Evolutionary conservation across 2,888 invertebrate species (phyloP).

Genomic region (Melikaiella ostensackeni): DNA sequence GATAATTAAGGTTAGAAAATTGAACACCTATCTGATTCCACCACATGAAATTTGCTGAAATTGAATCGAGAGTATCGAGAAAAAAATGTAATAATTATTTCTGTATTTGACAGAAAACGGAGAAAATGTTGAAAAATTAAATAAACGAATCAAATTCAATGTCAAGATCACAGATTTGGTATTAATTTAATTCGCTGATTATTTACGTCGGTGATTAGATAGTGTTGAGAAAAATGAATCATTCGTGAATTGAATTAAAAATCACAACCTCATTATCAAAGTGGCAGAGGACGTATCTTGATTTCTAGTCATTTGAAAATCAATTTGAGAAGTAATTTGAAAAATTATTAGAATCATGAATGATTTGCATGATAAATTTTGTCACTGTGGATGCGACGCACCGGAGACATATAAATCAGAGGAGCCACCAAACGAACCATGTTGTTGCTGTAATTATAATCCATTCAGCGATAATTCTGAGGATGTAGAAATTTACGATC

Average conservation of each 20-base stretch:
- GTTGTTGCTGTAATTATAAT: slow-evolving; percentile 68
- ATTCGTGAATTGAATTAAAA: neutral
- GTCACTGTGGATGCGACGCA: slow-evolving; percentile 47
- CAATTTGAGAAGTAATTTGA: neutral
- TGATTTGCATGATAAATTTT: slow-evolving; percentile 19
- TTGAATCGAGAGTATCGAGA: neutral
- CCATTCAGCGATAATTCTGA: slow-evolving; percentile 65
- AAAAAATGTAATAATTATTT: neutral
- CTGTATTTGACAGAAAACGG: neutral
- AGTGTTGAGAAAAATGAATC: neutral
- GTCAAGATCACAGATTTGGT: neutral
- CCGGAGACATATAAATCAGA: slow-evolving; percentile 29
- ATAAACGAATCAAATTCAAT: neutral
- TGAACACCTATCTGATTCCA: neutral
- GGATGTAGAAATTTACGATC: slow-evolving; percentile 66
- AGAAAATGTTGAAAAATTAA: neutral
- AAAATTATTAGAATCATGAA: slow-evolving; percentile 6
- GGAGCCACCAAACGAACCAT: slow-evolving; percentile 58
- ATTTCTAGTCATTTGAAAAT: neutral
- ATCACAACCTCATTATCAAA: neutral
- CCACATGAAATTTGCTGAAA: neutral
- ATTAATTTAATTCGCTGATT: neutral
- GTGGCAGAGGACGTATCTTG: slow-evolving; percentile 2
- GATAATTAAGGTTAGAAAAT: neutral
- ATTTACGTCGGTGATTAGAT: neutral